These are phyloP conservation scores for Drosophila planitibia DNA, from an alignment of 2,888 invertebrate genomes.

Conservation along the genomic window DNA sequence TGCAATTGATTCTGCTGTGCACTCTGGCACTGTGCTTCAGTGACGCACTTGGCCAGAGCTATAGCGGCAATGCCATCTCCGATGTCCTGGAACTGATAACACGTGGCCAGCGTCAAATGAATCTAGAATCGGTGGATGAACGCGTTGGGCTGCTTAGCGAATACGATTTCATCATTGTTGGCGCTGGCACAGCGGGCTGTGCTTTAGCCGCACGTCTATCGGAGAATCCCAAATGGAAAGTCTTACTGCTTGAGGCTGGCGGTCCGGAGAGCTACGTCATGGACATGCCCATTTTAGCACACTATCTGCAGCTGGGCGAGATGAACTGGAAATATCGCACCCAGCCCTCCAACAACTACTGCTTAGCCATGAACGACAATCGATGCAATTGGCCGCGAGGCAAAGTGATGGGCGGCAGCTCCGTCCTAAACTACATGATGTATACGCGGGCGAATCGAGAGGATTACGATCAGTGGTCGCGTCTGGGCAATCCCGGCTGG, in stretches of 20 bases:
- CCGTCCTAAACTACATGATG: constrained; percentile 92
- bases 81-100: constrained; percentile 67
- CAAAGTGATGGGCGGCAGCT: constrained; percentile 93
- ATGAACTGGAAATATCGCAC: constrained; percentile 94
- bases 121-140: constrained; percentile 75
- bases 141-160: constrained; percentile 79
- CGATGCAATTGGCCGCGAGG: constrained; percentile 93
- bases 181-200: constrained; percentile 93
- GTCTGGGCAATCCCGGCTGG: constrained; percentile 90
- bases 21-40: not conserved
- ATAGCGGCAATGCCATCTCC: constrained; percentile 33
- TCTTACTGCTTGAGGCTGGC: constrained; percentile 91
- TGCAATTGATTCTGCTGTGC: constrained; percentile 13
- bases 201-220: constrained; percentile 90
- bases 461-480: constrained; percentile 92
- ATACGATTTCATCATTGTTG: constrained; percentile 92
- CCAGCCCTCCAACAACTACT: constrained; percentile 89
- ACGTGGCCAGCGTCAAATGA: constrained; percentile 73
- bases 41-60: constrained; percentile 21
- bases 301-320: constrained; percentile 89
- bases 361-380: constrained; percentile 90
- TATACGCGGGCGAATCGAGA: constrained; percentile 89
- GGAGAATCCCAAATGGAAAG: constrained; percentile 89
- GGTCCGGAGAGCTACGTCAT: constrained; percentile 89
- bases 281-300: constrained; percentile 90